Evolutionary conservation across 2,113 vertebrate species (phyloP).

Genomic region (Nothoprocta perdicaria): DNA sequence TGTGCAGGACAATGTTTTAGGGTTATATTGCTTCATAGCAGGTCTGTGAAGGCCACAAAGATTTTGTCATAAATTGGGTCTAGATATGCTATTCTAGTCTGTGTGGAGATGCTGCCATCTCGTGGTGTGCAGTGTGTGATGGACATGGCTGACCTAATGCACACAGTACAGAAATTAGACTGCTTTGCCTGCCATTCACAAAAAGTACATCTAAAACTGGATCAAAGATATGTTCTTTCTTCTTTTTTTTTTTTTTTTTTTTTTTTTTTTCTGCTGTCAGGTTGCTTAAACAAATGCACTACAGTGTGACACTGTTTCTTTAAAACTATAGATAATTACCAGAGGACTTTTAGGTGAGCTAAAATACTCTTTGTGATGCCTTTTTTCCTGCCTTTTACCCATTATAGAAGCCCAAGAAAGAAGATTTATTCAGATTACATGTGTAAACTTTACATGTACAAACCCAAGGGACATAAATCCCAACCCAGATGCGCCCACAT

Average conservation of each 20-base stretch:
- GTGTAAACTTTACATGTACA: neutral
- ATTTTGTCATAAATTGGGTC: fast-evolving
- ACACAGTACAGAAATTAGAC: fast-evolving
- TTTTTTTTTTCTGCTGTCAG: neutral
- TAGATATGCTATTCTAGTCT: fast-evolving
- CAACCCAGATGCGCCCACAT: too few relatives aligned
- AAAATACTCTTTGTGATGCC: neutral
- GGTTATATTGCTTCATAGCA: fast-evolving
- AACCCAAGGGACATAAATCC: too few relatives aligned
- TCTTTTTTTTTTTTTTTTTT: too few relatives aligned
- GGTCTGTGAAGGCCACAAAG: fast-evolving
- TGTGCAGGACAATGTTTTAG: fast-evolving
- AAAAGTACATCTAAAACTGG: fast-evolving
- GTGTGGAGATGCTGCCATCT: conserved; percentile 32
- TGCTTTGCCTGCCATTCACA: neutral
- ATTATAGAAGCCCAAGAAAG: neutral
- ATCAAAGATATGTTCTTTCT: neutral
- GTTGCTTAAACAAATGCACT: neutral
- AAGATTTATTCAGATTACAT: fast-evolving
- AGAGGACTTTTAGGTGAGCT: neutral
- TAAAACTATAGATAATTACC: neutral
- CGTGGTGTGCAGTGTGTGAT: neutral
- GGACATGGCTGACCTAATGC: fast-evolving
- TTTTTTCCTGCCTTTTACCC: neutral
- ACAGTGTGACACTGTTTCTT: neutral